Evolutionary conservation across 2,113 vertebrate genomes (phyloP), one percentile per base, ranked within the genome.

Genomic region (zebrafish (Danio rerio)): DNA sequence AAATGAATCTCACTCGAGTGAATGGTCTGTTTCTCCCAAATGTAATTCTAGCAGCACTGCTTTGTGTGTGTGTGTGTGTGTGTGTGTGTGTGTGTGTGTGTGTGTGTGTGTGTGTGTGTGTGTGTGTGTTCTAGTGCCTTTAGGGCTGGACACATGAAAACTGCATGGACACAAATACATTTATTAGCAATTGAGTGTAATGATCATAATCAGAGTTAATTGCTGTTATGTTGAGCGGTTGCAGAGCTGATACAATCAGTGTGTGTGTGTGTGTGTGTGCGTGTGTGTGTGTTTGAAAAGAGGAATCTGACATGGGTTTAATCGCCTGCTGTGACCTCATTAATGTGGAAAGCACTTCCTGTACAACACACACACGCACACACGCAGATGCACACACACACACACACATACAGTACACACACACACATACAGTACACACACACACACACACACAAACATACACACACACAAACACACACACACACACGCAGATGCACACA

Each of bases 271-370:
- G 42, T 78, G 66, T 83, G 13, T 21, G 55, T 59, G 42, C 70
- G 66, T 83, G 13, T 56, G 47, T 21, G 61, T 68, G 73, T 58
- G 42, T 56, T 7, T 65, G 50, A 31, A 21, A 15, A 10, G 18
- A 52, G 50, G 12, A 70, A 52, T 50, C 18, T 70, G 70, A 73
- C 50, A 42, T 12, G 12, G 16, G 53, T 58, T 75, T 75, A 75
- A 45, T 75, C 6, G 42, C 1, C 10, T 9, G 0, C 52, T 75
- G 72, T 77, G 74, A 77, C 74, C 56, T 49, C 42, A 77, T 61
- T 72, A 72, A 59, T 52, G 68, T 81, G 80, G 47, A 73, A 72
- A 61, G 20, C 55, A 73, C 56, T 81, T 81, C 68, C 79, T 81
- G 45, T 81, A 71, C 53, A 81, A 15, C 50, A 53, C 81, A 65